phyloP scores from a whole-genome alignment of 35 echinoderm and acorn worm genomes.

The Hemicentrotus pulcherrimus region DNA sequence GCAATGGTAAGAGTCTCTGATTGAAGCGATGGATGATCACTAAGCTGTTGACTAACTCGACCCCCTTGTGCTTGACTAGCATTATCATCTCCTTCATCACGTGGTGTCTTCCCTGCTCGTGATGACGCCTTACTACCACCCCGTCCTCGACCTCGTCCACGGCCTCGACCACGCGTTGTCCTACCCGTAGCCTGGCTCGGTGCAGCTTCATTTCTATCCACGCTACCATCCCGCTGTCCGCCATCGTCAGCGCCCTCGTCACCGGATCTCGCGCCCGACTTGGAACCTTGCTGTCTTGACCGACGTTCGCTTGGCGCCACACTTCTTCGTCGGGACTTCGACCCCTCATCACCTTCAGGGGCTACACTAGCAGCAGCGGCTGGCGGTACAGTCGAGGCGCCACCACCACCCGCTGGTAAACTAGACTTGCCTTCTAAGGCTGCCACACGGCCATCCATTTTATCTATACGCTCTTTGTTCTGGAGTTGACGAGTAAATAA shows the following conservation, averaged over 20 bases:
- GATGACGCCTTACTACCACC: conserved; percentile 30
- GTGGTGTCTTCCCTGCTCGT: conserved; percentile 31
- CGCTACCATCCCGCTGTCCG: neutral
- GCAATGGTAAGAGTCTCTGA: neutral
- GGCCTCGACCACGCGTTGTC: neutral
- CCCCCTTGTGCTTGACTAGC: conserved; percentile 10
- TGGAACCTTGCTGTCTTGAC: neutral
- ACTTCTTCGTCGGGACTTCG: neutral
- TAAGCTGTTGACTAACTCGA: conserved; percentile 21
- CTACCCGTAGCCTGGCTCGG: neutral
- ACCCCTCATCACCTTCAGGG: neutral
- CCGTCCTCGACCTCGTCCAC: conserved; percentile 24
- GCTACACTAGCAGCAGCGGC: neutral
- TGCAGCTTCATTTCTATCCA: conserved; percentile 12
- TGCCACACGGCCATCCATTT: neutral
- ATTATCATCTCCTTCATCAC: neutral
- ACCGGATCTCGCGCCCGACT: neutral
- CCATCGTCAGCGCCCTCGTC: neutral
- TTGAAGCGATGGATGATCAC: conserved; percentile 22
- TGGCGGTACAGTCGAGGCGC: neutral
- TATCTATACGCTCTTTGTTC: conserved; percentile 13
- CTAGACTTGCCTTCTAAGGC: conserved; percentile 15
- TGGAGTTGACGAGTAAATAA: neutral
- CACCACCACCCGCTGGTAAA: conserved; percentile 20
- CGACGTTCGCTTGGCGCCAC: neutral